phyloP scores from a whole-genome alignment of 2,797 vertebrate genomes.

The Xenops minutus region DNA sequence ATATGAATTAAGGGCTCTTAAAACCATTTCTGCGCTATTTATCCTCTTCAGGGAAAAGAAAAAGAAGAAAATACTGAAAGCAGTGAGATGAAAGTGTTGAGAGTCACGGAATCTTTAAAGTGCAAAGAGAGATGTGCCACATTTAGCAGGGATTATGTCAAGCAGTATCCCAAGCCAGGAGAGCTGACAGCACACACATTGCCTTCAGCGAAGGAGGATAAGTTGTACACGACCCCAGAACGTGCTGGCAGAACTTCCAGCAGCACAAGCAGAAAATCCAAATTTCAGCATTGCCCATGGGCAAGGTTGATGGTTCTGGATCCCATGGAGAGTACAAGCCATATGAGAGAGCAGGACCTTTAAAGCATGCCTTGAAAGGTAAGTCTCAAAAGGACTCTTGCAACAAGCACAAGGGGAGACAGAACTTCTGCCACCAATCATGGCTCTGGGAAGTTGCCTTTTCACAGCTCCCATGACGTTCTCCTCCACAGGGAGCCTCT shows the following conservation, averaged over 20 bases:
- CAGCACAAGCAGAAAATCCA: background rate
- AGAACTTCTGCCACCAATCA: background rate
- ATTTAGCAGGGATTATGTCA: slow-evolving; percentile 26
- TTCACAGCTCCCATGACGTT: background rate
- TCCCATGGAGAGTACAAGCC: fast-evolving
- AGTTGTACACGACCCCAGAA: background rate
- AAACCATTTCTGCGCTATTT: slow-evolving; percentile 36
- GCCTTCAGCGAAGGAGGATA: background rate
- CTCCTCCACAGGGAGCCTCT: fast-evolving
- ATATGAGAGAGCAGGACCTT: background rate
- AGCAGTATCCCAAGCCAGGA: background rate
- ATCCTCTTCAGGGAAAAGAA: slow-evolving; percentile 24
- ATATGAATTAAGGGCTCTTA: slow-evolving; percentile 54
- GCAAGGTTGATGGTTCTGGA: background rate
- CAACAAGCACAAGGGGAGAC: background rate
- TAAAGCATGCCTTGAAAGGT: background rate
- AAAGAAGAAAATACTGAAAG: background rate
- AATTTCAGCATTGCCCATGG: fast-evolving
- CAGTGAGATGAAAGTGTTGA: background rate
- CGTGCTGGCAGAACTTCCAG: background rate
- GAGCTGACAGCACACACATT: background rate
- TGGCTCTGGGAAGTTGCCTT: background rate
- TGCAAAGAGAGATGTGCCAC: slow-evolving; percentile 10
- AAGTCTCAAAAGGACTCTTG: background rate
- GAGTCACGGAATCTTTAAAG: slow-evolving; percentile 26